A percentile compares a stretch with the other conserved stretches of the same genome.
Conservation (phyloP, 53 echinoderm and acorn worm genomes). For the Henricia sp. region DNA sequence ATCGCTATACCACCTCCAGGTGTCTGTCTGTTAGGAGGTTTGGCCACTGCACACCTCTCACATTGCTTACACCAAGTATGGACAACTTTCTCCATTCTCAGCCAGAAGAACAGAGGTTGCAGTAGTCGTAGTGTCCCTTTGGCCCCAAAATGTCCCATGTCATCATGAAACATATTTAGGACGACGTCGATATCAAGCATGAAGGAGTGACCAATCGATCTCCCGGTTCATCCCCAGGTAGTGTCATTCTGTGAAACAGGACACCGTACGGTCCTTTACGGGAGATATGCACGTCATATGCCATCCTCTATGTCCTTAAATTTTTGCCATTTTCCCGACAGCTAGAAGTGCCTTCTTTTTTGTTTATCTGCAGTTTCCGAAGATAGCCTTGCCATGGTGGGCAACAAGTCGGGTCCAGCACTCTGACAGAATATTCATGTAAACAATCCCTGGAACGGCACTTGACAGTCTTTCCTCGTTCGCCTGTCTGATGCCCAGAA, state of each 20-base stretch:
- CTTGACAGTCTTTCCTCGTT: not conserved
- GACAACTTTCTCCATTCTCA: not conserved
- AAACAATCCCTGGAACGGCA: not conserved
- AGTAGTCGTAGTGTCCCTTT: conserved; percentile 12
- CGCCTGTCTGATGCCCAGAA: not conserved
- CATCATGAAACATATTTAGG: not conserved
- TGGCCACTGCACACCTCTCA: not conserved
- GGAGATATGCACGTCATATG: not conserved
- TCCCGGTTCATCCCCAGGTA: not conserved
- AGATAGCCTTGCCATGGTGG: not conserved
- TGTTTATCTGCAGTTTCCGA: not conserved
- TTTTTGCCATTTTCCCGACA: not conserved
- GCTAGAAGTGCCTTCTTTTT: not conserved
- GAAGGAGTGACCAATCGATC: not conserved
- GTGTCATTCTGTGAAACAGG: not conserved
- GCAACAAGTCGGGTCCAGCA: not conserved
- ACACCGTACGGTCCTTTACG: not conserved
- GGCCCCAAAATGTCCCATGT: conserved; percentile 33
- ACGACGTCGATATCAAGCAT: not conserved
- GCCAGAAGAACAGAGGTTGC: conserved; percentile 18
- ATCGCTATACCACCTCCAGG: not conserved
- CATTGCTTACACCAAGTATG: not conserved
- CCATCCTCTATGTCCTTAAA: not conserved
- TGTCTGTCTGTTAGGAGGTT: not conserved
- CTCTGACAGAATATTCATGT: not conserved